A percentile compares a stretch with the other conserved stretches of the same genome.
These are phyloP conservation scores for Diploscapter pachys DNA, from an alignment of 1,140 invertebrate genomes.

Conservation along the genomic window DNA sequence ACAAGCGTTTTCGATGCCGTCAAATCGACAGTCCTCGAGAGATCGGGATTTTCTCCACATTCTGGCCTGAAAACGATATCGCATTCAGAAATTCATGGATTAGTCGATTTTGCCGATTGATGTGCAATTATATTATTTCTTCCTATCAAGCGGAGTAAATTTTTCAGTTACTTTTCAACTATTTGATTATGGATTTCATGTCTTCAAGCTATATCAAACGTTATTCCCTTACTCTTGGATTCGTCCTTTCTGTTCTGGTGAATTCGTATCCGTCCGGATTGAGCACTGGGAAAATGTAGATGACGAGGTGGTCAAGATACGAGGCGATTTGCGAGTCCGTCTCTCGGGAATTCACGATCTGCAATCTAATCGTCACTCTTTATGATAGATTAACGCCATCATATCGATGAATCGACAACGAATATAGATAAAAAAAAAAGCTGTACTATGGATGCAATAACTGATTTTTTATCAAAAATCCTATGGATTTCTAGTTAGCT, in stretches of 20 bases:
- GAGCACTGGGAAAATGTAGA: constrained; percentile 59
- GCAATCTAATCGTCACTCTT: neutral
- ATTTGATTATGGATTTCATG: too few species aligned
- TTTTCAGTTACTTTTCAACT: too few species aligned
- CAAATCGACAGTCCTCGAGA: constrained; percentile 24
- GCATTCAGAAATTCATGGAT: neutral
- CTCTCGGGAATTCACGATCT: constrained; percentile 23
- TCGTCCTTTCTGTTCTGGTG: constrained; percentile 36
- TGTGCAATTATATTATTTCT: too few species aligned
- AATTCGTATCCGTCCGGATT: constrained; percentile 59
- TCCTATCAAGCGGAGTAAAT: too few species aligned
- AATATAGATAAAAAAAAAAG: constrained; percentile 2
- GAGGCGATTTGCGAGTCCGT: constrained; percentile 31
- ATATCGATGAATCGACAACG: too few species aligned
- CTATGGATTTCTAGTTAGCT: constrained; percentile 52
- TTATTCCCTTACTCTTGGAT: constrained; percentile 26
- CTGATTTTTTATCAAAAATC: constrained; percentile 53
- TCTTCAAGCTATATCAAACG: neutral
- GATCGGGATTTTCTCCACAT: constrained; percentile 41
- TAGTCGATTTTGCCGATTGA: too few species aligned
- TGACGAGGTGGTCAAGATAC: constrained; percentile 54
- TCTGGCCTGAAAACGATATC: constrained; percentile 4
- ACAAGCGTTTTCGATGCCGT: constrained; percentile 29
- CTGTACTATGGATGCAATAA: neutral
- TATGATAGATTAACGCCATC: too few species aligned